These are phyloP conservation scores for Knipowitschia caucasica DNA, from an alignment of 2,797 vertebrate species.

Conservation along the genomic window DNA sequence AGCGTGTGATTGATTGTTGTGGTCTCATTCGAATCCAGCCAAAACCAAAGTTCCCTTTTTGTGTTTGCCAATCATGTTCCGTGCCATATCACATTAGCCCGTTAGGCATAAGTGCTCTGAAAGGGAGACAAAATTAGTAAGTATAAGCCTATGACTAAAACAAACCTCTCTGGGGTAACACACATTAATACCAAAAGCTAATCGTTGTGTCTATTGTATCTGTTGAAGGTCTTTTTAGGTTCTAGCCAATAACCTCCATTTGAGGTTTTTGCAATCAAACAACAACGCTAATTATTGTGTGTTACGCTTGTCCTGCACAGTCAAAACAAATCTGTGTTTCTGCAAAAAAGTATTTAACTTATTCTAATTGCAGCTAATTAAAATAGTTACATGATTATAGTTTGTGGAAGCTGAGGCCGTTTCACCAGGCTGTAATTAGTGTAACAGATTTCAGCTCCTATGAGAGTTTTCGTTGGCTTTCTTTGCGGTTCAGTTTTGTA, in stretches of 20 bases:
- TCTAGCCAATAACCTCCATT: no score
- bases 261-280: not conserved
- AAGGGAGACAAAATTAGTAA: no score
- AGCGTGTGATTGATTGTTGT: constrained; percentile 36
- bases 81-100: not conserved
- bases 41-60: constrained; percentile 53
- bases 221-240: no score
- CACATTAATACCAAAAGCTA: no score
- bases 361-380: constrained; percentile 26
- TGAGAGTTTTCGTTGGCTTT: constrained; percentile 18
- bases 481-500: constrained; percentile 16
- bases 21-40: constrained; percentile 30
- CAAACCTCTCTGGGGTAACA: no score
- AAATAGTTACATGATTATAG: constrained; percentile 13
- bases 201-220: not conserved
- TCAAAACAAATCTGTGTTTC: constrained; percentile 16
- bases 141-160: no score
- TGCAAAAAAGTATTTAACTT: constrained; percentile 22
- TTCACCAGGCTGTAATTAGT: constrained; percentile 19
- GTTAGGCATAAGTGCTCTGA: no score
- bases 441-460: constrained; percentile 1
- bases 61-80: constrained; percentile 12
- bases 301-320: not conserved
- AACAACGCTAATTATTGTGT: not conserved
- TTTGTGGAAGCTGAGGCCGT: constrained; percentile 26